Base-by-base conservation (phyloP, 2,888 invertebrate genomes). In the Biston stratarius region DNA sequence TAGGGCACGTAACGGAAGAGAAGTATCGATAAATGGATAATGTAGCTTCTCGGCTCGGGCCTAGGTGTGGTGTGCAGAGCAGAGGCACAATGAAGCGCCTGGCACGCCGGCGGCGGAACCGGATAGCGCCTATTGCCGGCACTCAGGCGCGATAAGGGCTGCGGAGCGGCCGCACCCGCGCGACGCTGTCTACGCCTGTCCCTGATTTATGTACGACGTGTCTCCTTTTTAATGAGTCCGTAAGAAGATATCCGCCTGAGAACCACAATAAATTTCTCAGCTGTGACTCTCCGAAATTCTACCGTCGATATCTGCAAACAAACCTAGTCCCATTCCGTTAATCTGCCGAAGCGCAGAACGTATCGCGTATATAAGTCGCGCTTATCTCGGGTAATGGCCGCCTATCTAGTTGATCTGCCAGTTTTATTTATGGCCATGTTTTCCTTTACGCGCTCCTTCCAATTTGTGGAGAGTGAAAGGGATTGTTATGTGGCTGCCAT, bases 391-490 rank as follows among this genome's bases (percentile, higher is more conserved):
- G 88, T 91, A 92, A 92, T 91, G 90, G 91, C 91, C 90, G 89
- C 91, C 92, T 92, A 92, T 94, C 92, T 91, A 91, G 89, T 90
- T 90, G 93, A 93, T 94, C 91, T 92, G 89, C 90, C 90, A 88
- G 88, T 92, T 92, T 93, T 92, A 92, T 94, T 94, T 94, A 94
- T 92, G 85, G 87, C 88, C 92, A 90, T 93, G 93, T 93, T 94
- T 92, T 93, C 89, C 91, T 94, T 94, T 92, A 91, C 91, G 90
- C 91, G 91, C 89, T 91, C 80, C 90, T 92, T 90, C 91, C 93
- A 92, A 93, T 93, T 94, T 94, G 92, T 90, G 91, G 91, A 92
- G 92, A 93, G 92, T 92, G 92, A 93, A 94, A 92, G 90, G 90
- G 90, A 93, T 92, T 93, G 92, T 92, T 92, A 93, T 91, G 90